Evolutionary conservation across 2,888 invertebrate genomes (phyloP).

Genomic region (Sceliomorpha sp.): DNA sequence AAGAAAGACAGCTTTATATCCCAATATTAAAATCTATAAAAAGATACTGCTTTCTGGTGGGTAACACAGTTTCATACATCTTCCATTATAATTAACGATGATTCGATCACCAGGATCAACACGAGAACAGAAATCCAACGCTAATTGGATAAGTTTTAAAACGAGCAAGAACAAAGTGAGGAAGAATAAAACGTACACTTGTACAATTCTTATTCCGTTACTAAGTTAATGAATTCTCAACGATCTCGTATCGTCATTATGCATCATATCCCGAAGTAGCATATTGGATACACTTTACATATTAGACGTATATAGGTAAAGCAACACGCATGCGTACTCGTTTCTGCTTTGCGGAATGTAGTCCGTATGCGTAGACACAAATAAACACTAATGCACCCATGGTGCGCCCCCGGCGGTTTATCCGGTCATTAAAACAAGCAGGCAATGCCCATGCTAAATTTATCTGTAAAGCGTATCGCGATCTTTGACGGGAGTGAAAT

Average conservation of each 20-base stretch:
- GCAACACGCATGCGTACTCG: constrained; percentile 20
- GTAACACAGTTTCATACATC: too few species aligned
- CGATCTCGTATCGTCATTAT: constrained; percentile 4
- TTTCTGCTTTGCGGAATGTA: constrained; percentile 16
- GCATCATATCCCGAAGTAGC: constrained; percentile 11
- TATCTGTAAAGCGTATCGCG: constrained; percentile 60
- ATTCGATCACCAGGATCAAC: too few species aligned
- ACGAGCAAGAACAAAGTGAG: too few species aligned
- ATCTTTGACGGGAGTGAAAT: constrained; percentile 42
- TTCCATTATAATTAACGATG: too few species aligned
- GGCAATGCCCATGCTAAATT: constrained; percentile 63
- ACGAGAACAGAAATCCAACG: too few species aligned
- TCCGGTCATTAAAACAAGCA: constrained; percentile 58
- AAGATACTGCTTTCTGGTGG: too few species aligned
- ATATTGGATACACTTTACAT: constrained; percentile 20
- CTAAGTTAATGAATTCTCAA: too few species aligned
- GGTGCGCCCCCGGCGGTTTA: constrained; percentile 54
- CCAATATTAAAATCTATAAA: too few species aligned
- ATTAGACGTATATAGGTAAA: constrained; percentile 10
- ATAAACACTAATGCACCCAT: constrained; percentile 27
- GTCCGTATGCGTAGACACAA: constrained; percentile 33
- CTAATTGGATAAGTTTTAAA: too few species aligned
- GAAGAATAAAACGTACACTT: too few species aligned
- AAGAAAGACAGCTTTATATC: too few species aligned
- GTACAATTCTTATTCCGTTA: too few species aligned